Base-by-base conservation (phyloP, 2,888 invertebrate genomes). In the Oscheius sp. region DNA sequence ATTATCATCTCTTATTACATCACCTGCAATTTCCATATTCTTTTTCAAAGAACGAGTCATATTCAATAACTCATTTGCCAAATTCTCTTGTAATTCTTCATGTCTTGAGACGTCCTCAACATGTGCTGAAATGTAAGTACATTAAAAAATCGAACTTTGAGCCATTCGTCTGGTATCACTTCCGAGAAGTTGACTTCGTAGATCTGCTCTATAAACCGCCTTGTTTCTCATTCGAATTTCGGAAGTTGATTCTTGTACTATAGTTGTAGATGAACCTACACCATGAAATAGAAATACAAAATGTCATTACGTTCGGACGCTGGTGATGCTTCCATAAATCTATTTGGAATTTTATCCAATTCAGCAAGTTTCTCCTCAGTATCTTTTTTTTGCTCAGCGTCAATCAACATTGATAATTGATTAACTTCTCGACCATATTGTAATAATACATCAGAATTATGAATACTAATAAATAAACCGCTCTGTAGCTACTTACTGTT, bases 61-160 rank as follows among this genome's bases (percentile, higher is more conserved):
- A 67, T 91, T 88, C n/a, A 96, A 89, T 93, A 97, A 94, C 83
- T 95, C 94, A 81, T 94, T 93, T 0, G 95, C 94, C 26, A 96
- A 92, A 86, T 93, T 92, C 83, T 94, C 94, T 85, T 96, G 95
- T 88, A 92, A 91, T 76, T 92, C 91, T 83, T 93, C 91, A 86
- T 96, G 94, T 86, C 93, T 92, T 84, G 93, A 92, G 63, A 95
- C 89, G 12, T 94, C 88, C 28, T 92, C 91, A 85, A 94, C 93
- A 73, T 61, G 68, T 50, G 59, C 68, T 68, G 44, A 54, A 63
- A 68, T n/a, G 20, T 2, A 47, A n/a, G 26, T 20, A n/a, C 12
- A 9, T 28, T 2, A 44, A n/a, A 0, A 20, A 28, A 30, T 22
- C 17, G 6, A 26, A 67, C 67, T 62, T 49, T 50, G 50, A n/a